Evolutionary conservation across 2,888 invertebrate species (phyloP).

Genomic region (Nebria salina): DNA sequence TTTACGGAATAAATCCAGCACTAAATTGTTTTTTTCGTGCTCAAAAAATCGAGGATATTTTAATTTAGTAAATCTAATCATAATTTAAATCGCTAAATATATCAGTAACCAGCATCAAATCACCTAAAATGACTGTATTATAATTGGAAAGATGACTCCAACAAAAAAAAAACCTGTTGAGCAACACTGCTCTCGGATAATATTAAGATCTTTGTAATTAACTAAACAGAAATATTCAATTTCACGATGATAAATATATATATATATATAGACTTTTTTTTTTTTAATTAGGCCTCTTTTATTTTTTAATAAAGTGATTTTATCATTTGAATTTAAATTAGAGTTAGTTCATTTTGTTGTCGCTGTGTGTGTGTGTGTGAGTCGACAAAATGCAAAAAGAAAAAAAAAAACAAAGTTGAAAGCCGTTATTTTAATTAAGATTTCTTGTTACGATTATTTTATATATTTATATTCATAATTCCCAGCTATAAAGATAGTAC

Average conservation of each 20-base stretch:
- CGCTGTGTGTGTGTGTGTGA: slow-evolving; percentile 26
- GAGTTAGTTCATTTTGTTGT: slow-evolving; percentile 16
- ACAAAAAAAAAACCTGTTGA: not conserved
- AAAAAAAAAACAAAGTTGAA: slow-evolving; percentile 21
- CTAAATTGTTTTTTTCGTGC: not conserved
- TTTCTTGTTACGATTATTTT: slow-evolving; percentile 45
- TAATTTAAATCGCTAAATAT: not conserved
- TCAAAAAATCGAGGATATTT: not conserved
- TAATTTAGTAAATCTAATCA: not conserved
- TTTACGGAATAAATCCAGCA: not conserved
- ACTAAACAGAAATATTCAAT: slow-evolving; percentile 46
- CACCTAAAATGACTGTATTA: not conserved
- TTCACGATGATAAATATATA: slow-evolving; percentile 24
- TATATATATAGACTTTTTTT: slow-evolving; percentile 17
- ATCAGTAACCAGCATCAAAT: not conserved
- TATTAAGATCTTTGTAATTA: slow-evolving; percentile 31
- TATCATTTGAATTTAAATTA: slow-evolving; percentile 46
- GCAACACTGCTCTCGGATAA: not conserved
- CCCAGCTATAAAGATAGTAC: slow-evolving; percentile 23
- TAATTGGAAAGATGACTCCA: not conserved
- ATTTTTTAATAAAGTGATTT: slow-evolving; percentile 36
- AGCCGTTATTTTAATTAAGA: slow-evolving; percentile 46
- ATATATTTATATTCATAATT: slow-evolving; percentile 45
- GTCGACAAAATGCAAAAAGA: slow-evolving; percentile 44
- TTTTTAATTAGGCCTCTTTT: not conserved